Conservation (phyloP, 1,140 invertebrate species). For the Prorops nasuta region DNA sequence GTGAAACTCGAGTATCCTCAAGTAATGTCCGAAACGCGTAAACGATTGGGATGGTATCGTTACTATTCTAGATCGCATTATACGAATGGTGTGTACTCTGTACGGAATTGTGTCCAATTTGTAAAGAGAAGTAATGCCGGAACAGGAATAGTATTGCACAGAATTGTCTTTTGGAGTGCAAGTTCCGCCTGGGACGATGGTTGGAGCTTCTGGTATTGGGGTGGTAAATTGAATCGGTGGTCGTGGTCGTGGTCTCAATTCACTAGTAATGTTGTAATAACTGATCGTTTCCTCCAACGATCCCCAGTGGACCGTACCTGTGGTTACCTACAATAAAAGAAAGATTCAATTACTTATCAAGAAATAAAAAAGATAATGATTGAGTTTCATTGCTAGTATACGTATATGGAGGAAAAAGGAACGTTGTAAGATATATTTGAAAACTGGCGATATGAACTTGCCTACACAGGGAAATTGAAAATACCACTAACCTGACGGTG, state of each 20-base stretch:
- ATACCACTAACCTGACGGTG: conserved; percentile 3
- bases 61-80: conserved; percentile 22
- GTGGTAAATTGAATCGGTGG: conserved; percentile 9
- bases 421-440: too few relatives aligned
- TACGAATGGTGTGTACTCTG: conserved; percentile 19
- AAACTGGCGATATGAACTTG: too few relatives aligned
- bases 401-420: too few relatives aligned
- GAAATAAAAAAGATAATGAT: too few relatives aligned
- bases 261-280: conserved; percentile 11
- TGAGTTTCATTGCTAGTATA: too few relatives aligned
- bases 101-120: conserved; percentile 17
- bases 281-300: conserved; percentile 17
- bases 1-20: conserved; percentile 28
- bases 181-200: conserved; percentile 1
- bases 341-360: not conserved
- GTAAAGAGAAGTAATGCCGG: conserved; percentile 13
- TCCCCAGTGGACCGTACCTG: conserved; percentile 18
- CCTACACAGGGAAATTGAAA: too few relatives aligned
- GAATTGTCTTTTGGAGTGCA: conserved; percentile 10
- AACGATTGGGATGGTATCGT: conserved; percentile 18
- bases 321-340: too few relatives aligned
- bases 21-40: conserved; percentile 27
- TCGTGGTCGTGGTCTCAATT: not conserved
- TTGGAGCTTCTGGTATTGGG: not conserved
- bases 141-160: conserved; percentile 13